These are phyloP conservation scores for Orgyia antiqua DNA, from an alignment of 2,888 invertebrate genomes.

Conservation along the genomic window DNA sequence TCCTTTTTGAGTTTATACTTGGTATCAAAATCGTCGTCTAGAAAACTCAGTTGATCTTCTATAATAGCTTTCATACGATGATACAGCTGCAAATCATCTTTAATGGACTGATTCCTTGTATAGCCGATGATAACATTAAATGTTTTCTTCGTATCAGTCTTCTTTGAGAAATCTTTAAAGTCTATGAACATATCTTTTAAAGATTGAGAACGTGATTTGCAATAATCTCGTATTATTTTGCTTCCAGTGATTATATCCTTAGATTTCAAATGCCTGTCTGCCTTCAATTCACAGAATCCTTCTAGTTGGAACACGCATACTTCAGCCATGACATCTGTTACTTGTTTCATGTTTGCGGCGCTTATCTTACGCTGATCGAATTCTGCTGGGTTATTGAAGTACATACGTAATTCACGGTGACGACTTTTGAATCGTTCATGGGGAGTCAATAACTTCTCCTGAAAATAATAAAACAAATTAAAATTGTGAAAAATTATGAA, in stretches of 20 bases:
- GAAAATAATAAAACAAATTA: no score
- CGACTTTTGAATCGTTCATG: slow-evolving; percentile 40
- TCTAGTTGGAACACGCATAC: slow-evolving; percentile 34
- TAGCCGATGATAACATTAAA: slow-evolving; percentile 39
- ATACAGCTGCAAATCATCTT: slow-evolving; percentile 44
- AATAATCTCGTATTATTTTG: slow-evolving; percentile 41
- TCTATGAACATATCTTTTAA: slow-evolving; percentile 33
- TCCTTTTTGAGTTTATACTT: no score
- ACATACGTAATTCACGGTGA: slow-evolving; percentile 40
- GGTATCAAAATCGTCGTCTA: slow-evolving; percentile 12
- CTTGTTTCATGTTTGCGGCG: slow-evolving; percentile 23
- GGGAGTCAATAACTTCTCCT: slow-evolving; percentile 42
- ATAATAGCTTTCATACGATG: no score
- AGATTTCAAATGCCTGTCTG: slow-evolving; percentile 27
- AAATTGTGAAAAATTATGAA: no score
- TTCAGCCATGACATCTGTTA: slow-evolving; percentile 24
- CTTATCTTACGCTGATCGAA: slow-evolving; percentile 17
- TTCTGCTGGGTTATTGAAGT: slow-evolving; percentile 40
- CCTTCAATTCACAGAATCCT: slow-evolving; percentile 30
- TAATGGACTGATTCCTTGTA: slow-evolving; percentile 36
- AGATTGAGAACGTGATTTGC: slow-evolving; percentile 31
- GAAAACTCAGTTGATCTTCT: no score
- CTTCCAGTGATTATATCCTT: slow-evolving; percentile 42
- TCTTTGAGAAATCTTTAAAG: slow-evolving; percentile 36
- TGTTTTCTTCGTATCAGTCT: slow-evolving; percentile 29